A percentile compares a stretch with the other conserved stretches of the same genome.
Evolutionary conservation across 2,888 invertebrate genomes (phyloP).

Genomic region (Cheilosia vulpina): DNA sequence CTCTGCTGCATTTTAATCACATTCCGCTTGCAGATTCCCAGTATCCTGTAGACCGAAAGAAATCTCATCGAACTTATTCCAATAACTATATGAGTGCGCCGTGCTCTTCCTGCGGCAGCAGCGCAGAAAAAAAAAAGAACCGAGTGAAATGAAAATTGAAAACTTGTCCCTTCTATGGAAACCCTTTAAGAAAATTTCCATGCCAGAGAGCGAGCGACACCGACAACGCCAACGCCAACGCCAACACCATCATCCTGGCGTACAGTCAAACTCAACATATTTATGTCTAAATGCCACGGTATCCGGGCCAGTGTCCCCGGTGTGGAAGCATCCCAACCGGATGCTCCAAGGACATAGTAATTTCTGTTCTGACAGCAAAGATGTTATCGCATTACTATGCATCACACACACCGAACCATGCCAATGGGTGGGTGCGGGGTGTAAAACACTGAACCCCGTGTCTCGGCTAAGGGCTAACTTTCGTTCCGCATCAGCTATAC

Average conservation of each 20-base stretch:
- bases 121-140: neutral
- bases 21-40: constrained; percentile 20
- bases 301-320: constrained; percentile 55
- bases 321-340: constrained; percentile 57
- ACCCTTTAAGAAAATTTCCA: constrained; percentile 15
- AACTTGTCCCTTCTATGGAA: constrained; percentile 32
- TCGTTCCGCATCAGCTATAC: constrained; percentile 42
- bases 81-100: constrained; percentile 27
- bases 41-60: constrained; percentile 46
- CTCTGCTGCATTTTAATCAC: constrained; percentile 49
- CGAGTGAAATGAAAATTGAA: constrained; percentile 51
- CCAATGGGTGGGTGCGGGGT: constrained; percentile 21
- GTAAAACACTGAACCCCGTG: neutral
- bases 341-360: constrained; percentile 69
- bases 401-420: constrained; percentile 57
- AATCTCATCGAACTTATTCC: constrained; percentile 59
- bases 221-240: constrained; percentile 25
- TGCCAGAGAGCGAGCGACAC: neutral
- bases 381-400: constrained; percentile 73
- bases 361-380: constrained; percentile 68
- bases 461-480: constrained; percentile 27
- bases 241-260: constrained; percentile 17
- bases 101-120: neutral
- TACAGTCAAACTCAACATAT: constrained; percentile 62
- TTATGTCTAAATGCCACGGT: constrained; percentile 69